Base-by-base conservation (phyloP, 1,140 invertebrate genomes). In the Zaprionus gabonicus region DNA sequence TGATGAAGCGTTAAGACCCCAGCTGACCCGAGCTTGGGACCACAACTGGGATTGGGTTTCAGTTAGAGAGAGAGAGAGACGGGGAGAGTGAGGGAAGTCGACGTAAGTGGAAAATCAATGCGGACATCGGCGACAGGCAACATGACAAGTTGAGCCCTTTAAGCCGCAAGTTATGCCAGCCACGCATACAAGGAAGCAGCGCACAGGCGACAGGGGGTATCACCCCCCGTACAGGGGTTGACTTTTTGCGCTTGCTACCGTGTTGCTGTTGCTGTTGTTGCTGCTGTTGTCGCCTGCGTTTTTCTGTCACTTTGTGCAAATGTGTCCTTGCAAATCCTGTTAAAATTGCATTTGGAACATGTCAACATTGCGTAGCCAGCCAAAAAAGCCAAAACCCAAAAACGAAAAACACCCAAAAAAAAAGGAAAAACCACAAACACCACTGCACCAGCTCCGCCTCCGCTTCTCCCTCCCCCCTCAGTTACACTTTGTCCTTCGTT, bases 301-400 rank as follows among this genome's bases (percentile, higher is more conserved):
- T 90, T 90, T 90, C 85, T 90, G 85, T 90, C 85, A 90, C 85
- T 90, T 82, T 81, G 84, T 88, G 84, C 81, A 88, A 81, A 79
- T 88, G 84, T 90, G 85, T 90, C 79, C 86, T 84, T 90, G 85
- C 85, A 90, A 90, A 90, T 90, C 85, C 85, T 90, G 85, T 90
- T 90, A 90, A 90, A 90, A 90, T 90, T 90, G 85, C 85, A 90
- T 90, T 90, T 90, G 85, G 81, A 90, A 90, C 86, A 90, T 90
- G 85, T 90, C 85, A 90, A 90, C 85, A 84, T 85, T 90, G 79
- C 80, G 76, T 83, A 80, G 77, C 71, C 71, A 34, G 15, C 38
- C 15, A 41, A 41, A 41, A 41, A 41, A 46, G n/a, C 41, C 41
- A 46, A 46, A 46, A 46, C 17, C 44, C 44, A 6, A 49, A 49